Conservation (phyloP, 2,888 invertebrate species). For the Luperina nickerlii region DNA sequence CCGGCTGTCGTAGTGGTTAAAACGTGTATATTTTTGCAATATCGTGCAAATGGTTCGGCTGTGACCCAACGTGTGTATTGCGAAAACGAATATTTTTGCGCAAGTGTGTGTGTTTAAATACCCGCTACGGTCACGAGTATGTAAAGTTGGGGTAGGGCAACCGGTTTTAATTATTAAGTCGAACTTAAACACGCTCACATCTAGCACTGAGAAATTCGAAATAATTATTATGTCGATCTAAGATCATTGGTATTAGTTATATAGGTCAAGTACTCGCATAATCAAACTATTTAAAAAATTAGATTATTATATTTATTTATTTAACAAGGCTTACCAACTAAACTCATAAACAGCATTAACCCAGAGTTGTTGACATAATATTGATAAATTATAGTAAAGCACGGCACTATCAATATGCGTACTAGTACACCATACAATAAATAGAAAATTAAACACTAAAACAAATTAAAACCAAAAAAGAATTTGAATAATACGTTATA, state of each 20-base stretch:
- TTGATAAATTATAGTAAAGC: no score
- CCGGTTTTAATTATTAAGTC: conserved; percentile 62
- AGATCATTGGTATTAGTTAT: conserved; percentile 39
- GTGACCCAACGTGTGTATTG: conserved; percentile 47
- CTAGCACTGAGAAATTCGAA: conserved; percentile 27
- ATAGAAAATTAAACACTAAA: no score
- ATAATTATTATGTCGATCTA: conserved; percentile 27
- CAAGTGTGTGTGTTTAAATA: conserved; percentile 60
- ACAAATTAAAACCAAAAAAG: no score
- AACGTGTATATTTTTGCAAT: conserved; percentile 54
- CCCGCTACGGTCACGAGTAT: conserved; percentile 50
- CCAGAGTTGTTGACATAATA: no score
- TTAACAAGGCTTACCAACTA: no score
- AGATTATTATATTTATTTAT: background rate
- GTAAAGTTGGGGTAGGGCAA: conserved; percentile 58
- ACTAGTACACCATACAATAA: no score
- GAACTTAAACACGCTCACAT: conserved; percentile 43
- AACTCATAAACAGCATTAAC: no score
- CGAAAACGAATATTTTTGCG: conserved; percentile 60
- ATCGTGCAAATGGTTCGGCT: conserved; percentile 48
- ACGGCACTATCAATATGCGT: no score
- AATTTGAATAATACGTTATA: no score
- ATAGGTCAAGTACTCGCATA: conserved; percentile 44
- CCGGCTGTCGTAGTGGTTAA: conserved; percentile 11
- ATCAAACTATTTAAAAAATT: conserved; percentile 1